These are phyloP conservation scores for Parazoanthus swiftii DNA, from an alignment of 92 coral and sea anemone genomes.

Conservation along the genomic window DNA sequence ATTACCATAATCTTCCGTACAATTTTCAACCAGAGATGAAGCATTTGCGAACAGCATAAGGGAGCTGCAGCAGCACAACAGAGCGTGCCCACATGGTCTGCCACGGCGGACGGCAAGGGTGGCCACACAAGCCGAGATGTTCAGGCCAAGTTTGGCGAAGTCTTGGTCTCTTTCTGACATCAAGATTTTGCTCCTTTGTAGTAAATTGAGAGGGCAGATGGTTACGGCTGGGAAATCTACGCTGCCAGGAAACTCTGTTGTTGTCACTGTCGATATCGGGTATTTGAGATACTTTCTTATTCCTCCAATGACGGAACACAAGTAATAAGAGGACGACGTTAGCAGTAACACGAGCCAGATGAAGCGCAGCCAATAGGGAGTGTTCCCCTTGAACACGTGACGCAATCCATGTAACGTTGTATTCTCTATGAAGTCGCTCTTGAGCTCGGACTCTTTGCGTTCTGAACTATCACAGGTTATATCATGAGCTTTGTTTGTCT, in stretches of 20 bases:
- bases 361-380: slow-evolving; percentile 11
- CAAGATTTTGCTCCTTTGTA: slow-evolving; percentile 36
- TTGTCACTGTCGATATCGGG: slow-evolving; percentile 34
- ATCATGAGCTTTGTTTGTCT: too few relatives aligned
- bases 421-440: slow-evolving; percentile 39
- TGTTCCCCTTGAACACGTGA: slow-evolving; percentile 17
- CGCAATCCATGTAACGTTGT: slow-evolving; percentile 57
- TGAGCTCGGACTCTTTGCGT: too few relatives aligned
- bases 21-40: neutral
- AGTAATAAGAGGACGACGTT: slow-evolving; percentile 23
- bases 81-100: slow-evolving; percentile 42
- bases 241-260: slow-evolving; percentile 5
- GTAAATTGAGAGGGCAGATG: slow-evolving; percentile 49
- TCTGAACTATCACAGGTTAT: too few relatives aligned
- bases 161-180: slow-evolving; percentile 45
- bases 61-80: slow-evolving; percentile 43
- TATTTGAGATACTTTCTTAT: slow-evolving; percentile 27
- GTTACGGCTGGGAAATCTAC: slow-evolving; percentile 53
- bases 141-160: slow-evolving; percentile 41
- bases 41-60: neutral
- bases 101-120: slow-evolving; percentile 44
- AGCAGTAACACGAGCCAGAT: slow-evolving; percentile 37
- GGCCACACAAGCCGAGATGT: slow-evolving; percentile 46
- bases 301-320: neutral
- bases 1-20: slow-evolving; percentile 15